These are phyloP conservation scores for Ptilorrhoa leucosticta DNA, from an alignment of 2,113 vertebrate genomes.

Conservation along the genomic window DNA sequence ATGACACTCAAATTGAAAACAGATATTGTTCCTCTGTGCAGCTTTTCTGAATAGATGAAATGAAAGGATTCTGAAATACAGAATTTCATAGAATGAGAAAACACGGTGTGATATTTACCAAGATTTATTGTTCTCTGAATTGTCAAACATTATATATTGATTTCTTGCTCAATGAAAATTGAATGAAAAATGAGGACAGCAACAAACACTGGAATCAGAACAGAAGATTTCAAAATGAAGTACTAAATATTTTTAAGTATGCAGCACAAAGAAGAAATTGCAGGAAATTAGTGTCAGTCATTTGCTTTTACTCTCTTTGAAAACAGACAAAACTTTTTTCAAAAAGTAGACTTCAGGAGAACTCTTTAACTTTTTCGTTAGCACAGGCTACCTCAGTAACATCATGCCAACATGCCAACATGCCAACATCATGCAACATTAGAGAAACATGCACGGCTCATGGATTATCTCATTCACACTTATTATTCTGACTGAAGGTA, in stretches of 20 bases:
- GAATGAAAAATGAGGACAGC: background rate
- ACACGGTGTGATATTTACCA: background rate
- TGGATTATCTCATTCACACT: background rate
- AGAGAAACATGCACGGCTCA: background rate
- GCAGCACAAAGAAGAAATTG: background rate
- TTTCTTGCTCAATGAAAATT: background rate
- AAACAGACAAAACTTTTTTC: background rate
- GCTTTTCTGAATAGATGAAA: background rate
- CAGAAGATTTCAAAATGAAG: background rate
- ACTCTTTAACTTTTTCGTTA: background rate
- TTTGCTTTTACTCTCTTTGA: background rate
- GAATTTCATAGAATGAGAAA: background rate
- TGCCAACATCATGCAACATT: background rate
- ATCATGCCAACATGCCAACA: too few species aligned
- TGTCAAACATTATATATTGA: background rate
- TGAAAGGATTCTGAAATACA: background rate
- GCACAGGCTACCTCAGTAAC: background rate
- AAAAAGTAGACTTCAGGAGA: background rate
- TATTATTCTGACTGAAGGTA: background rate
- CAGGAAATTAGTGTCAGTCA: background rate
- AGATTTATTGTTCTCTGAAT: background rate
- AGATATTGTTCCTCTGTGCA: background rate
- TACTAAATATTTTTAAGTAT: background rate
- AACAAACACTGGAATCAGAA: background rate
- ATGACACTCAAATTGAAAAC: background rate